Evolutionary conservation across 2,113 vertebrate species (phyloP).

Genomic region (Poeciliopsis turrubarensis): DNA sequence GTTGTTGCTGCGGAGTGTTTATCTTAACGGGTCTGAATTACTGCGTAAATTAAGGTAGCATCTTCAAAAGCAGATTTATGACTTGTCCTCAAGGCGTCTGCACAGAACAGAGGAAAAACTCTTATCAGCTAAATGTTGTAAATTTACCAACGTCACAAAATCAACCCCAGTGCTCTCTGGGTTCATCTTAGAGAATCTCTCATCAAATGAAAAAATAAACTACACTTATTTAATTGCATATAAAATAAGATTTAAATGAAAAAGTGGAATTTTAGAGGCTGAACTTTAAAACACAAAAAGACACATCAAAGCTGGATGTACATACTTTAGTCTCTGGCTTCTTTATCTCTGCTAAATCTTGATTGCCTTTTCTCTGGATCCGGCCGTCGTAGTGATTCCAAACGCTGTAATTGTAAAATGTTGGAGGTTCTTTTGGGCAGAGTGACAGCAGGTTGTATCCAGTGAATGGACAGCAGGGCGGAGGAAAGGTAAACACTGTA

Average conservation of each 20-base stretch:
- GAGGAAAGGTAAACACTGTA: constrained; percentile 13
- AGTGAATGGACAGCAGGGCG: neutral
- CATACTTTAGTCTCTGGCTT: neutral
- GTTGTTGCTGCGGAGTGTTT: neutral
- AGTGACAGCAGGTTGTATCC: neutral
- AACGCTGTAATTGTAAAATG: constrained; percentile 26
- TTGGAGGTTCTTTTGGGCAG: neutral
- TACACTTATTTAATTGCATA: neutral
- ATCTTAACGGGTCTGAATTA: constrained; percentile 59
- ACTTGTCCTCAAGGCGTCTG: constrained; percentile 55
- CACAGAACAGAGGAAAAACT: constrained; percentile 40
- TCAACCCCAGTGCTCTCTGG: neutral
- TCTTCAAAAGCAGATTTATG: constrained; percentile 61
- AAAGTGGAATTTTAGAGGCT: neutral
- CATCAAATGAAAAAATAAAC: neutral
- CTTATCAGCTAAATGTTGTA: constrained; percentile 50
- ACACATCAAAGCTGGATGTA: neutral
- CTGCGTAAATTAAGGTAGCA: constrained; percentile 67
- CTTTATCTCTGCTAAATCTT: neutral
- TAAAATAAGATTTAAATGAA: neutral
- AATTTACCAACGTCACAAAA: constrained; percentile 42
- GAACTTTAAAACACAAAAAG: neutral
- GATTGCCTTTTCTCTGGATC: neutral
- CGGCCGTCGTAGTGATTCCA: neutral
- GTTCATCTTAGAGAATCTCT: constrained; percentile 12